Conservation (phyloP, 1,140 invertebrate species). For the Euglossa dilemma region DNA sequence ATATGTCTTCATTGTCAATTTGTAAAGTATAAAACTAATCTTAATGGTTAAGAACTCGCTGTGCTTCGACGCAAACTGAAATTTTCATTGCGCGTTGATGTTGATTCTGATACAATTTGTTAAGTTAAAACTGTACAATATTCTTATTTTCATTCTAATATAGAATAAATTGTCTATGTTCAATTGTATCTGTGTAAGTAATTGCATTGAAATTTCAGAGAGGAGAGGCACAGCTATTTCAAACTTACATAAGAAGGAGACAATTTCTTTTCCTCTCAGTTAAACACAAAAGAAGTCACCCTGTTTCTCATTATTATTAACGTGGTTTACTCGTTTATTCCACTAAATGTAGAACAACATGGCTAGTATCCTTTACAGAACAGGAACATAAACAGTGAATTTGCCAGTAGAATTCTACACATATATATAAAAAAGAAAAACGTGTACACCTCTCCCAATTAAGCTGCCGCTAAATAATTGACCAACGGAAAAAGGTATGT, state of each 20-base stretch:
- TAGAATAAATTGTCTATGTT: slow-evolving; percentile 72
- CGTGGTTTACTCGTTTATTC: slow-evolving; percentile 56
- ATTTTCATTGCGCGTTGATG: slow-evolving; percentile 43
- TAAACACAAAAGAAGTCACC: slow-evolving; percentile 72
- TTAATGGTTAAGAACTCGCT: slow-evolving; percentile 49
- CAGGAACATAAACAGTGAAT: slow-evolving; percentile 77
- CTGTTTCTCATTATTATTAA: slow-evolving; percentile 74
- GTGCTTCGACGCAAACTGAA: slow-evolving; percentile 57
- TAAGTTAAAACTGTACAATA: slow-evolving; percentile 69
- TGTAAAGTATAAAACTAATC: slow-evolving; percentile 59
- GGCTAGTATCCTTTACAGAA: slow-evolving; percentile 70
- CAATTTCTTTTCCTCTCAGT: slow-evolving; percentile 55
- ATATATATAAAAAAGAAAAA: slow-evolving; percentile 46
- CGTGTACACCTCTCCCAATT: slow-evolving; percentile 70
- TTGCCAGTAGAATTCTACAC: slow-evolving; percentile 60
- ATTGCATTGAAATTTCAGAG: slow-evolving; percentile 56
- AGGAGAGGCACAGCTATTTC: slow-evolving; percentile 54
- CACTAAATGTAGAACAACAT: slow-evolving; percentile 62
- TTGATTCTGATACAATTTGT: slow-evolving; percentile 57
- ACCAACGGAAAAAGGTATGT: slow-evolving; percentile 51
- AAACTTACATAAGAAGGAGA: slow-evolving; percentile 54
- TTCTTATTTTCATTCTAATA: slow-evolving; percentile 72
- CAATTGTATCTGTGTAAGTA: slow-evolving; percentile 61
- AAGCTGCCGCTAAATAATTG: slow-evolving; percentile 65
- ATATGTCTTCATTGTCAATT: slow-evolving; percentile 45